Evolutionary conservation across 2,888 invertebrate genomes (phyloP), one percentile per base, ranked within the genome.

Genomic region (Fabriciana adippe): DNA sequence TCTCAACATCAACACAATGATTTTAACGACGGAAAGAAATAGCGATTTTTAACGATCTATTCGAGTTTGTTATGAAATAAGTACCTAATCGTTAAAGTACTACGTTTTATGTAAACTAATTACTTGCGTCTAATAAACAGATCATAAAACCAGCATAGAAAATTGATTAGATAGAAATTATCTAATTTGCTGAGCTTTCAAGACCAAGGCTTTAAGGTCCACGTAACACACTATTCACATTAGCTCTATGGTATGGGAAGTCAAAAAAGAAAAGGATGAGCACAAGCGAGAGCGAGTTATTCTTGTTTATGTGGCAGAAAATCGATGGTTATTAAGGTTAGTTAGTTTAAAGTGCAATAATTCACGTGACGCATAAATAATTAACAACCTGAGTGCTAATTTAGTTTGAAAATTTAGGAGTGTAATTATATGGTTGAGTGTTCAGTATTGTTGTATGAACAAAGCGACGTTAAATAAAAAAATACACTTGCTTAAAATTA

Each of bases 291-390:
- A 61, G 61, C 61, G 61, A 53, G 61, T 61, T 61, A 61, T 61
- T 61, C 61, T 61, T 53, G 61, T 51, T 53, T 61, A 50, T 61
- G 53, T 61, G 53, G 53, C 18, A 61, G 61, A 51, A 53, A 61
- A 61, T 53, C 61, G 41, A 61, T 53, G 51, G 50, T 61, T 61
- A 61, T 51, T 51, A 61, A 61, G 61, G 61, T 61, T 61, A 51
- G 61, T 61, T 61, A 61, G 51, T 51, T 61, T 61, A 51, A 61
- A 61, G 51, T 61, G 51, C 61, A 61, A 50, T 61, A 61, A 61
- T 53, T 61, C 35, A 60, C 50, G 61, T 61, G 61, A 61, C 51
- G 61, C 51, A 48, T 48, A 59, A 59, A 31, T 48, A 13, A 48
- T 48, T 48, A 31, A 2, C 47, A 48, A 48, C 16, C 48, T 59